These are phyloP conservation scores for Abrostola triplasia DNA, from an alignment of 2,888 invertebrate genomes.

Conservation along the genomic window DNA sequence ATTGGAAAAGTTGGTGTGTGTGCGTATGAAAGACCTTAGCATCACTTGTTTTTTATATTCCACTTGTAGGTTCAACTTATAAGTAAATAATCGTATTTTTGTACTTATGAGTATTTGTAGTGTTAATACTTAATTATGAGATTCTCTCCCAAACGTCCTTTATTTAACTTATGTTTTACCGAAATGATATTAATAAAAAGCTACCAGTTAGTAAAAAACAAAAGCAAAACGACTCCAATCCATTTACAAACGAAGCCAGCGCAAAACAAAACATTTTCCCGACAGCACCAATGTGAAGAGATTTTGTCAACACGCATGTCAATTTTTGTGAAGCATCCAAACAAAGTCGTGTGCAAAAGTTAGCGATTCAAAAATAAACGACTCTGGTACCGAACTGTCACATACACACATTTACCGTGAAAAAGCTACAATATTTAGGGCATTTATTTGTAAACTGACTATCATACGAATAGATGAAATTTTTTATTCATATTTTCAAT, in stretches of 20 bases:
- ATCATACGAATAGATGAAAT: too few relatives aligned
- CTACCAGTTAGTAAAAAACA: background rate
- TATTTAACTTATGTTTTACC: too few relatives aligned
- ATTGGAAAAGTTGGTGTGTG: too few relatives aligned
- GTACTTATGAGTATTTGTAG: too few relatives aligned
- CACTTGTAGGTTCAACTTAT: too few relatives aligned
- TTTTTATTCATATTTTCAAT: too few relatives aligned
- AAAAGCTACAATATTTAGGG: slow-evolving; percentile 15
- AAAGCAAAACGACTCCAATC: slow-evolving; percentile 11
- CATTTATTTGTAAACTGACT: background rate
- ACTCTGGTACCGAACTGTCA: slow-evolving; percentile 24
- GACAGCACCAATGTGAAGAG: slow-evolving; percentile 15
- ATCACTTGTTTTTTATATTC: too few relatives aligned
- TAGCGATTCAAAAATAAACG: slow-evolving; percentile 55
- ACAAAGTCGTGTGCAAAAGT: slow-evolving; percentile 55
- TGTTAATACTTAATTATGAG: too few relatives aligned
- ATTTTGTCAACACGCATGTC: slow-evolving; percentile 50
- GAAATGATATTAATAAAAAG: too few relatives aligned
- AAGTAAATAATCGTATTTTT: too few relatives aligned
- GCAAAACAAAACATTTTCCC: slow-evolving; percentile 14
- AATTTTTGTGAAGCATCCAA: slow-evolving; percentile 48
- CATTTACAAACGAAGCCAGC: slow-evolving; percentile 6
- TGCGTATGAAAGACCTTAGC: too few relatives aligned
- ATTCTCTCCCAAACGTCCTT: too few relatives aligned
- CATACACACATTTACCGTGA: slow-evolving; percentile 41